Evolutionary conservation across 2,797 vertebrate genomes (phyloP), one percentile per base, ranked within the genome.

Genomic region (Lemur catta): DNA sequence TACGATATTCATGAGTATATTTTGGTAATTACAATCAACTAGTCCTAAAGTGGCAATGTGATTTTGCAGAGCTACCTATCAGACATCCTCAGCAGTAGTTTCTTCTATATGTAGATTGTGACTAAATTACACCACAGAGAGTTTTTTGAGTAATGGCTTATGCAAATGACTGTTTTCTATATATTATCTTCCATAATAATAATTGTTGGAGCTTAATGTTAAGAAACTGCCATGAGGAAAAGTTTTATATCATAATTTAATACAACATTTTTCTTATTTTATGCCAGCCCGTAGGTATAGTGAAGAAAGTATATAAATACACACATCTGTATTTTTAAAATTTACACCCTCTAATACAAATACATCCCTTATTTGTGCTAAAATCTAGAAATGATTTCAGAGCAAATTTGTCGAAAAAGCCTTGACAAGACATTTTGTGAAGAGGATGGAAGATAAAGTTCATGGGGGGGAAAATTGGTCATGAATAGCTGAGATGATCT

Each of bases 401-500:
- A 95, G 18, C 0, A 3, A 33, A 93, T 92, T 71, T 92, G 4
- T 89, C 93, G 33, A 69, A 74, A 94, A 87, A 86, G 13, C 26
- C 26, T 91, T 89, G 76, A 93, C 63, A 74, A 91, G 50, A 65
- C 50, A 80, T 95, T 96, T 95, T 93, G 35, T 93, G 80, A 80
- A 90, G 33, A 93, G 48, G 22, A 81, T n/a, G 30, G 43, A 95
- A 94, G 88, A 93, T 96, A 46, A 96, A 93, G 41, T 84, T 89
- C 74, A 92, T 84, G 30, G 76, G 18, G 33, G 75, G 46, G 69
- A 14, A 63, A 92, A 91, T 76, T 94, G 69, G 52, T 93, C 88
- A 69, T 96, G 94, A 97, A 92, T 91, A 95, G 71, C 41, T 72
- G 91, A 94, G 52, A 94, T 41, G 50, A 85, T 89, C 63, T 89